Evolutionary conservation across 2,888 invertebrate genomes (phyloP), one percentile per base, ranked within the genome.

Genomic region (Nipponacmea schrenckii): DNA sequence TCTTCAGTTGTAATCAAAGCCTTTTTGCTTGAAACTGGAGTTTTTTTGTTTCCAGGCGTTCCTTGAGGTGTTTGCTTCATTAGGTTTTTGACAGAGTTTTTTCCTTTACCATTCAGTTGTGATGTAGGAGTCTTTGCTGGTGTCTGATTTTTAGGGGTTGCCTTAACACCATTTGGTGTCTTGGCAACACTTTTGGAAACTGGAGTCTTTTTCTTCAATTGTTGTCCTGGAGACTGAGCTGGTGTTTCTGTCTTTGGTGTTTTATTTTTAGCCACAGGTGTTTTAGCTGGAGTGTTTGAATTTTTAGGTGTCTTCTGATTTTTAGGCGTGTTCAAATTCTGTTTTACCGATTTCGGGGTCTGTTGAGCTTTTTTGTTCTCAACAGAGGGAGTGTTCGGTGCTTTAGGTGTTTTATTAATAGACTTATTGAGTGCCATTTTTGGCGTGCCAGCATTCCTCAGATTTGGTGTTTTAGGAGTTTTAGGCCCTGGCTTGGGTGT

Each of bases 71-170:
- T 56, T 12, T 20, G 24, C 24, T 56, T 56, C 14, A 2, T 24
- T 24, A 56, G 56, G 14, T 56, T 56, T 24, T 56, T 56, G 24
- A 24, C 24, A 24, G 65, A 17, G 3, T 17, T n/a, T 31, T 67
- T 70, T 44, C 45, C 24, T 17, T 62, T 48, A 15, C 64, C 64
- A 64, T 46, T 15, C 31, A 20, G 20, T 50, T 64, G 50, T 64
- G 44, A 14, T 5, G 39, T 26, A 1, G 64, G 67, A 17, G 48
- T 71, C 39, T 48, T 63, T 27, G 26, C 50, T 17, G 50, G 48
- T 14, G 64, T 31, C 20, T 62, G 31, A 67, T 64, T 67, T 46
- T 70, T 56, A 0, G 56, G 56, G 4, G 56, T 56, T 14, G 20
- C 24, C 24, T 56, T 56, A 3, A 24, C 24, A 0, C 20, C 56